phyloP scores from a whole-genome alignment of 2,797 vertebrate species.

The Dermochelys coriacea region DNA sequence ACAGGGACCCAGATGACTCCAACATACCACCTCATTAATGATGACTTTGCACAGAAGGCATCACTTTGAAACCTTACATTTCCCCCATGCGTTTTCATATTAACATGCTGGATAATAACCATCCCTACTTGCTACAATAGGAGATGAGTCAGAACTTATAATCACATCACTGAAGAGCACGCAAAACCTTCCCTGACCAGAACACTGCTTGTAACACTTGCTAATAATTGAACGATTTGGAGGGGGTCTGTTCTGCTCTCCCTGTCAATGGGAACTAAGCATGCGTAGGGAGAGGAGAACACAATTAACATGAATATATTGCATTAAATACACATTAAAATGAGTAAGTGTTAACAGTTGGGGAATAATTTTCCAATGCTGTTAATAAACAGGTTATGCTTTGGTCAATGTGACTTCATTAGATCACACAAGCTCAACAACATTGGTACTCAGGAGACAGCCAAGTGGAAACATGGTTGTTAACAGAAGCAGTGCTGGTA shows the following conservation, averaged over 20 bases:
- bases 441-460: neutral
- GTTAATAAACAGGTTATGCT: slow-evolving; percentile 46
- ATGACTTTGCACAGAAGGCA: slow-evolving; percentile 58
- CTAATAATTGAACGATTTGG: slow-evolving; percentile 48
- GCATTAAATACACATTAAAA: slow-evolving; percentile 39
- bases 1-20: slow-evolving; percentile 59
- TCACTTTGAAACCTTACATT: slow-evolving; percentile 51
- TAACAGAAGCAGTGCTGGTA: neutral
- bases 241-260: slow-evolving; percentile 29
- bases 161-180: slow-evolving; percentile 20
- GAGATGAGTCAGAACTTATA: slow-evolving; percentile 58
- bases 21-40: slow-evolving; percentile 64
- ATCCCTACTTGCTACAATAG: slow-evolving; percentile 51
- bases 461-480: neutral
- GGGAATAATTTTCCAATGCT: slow-evolving; percentile 44
- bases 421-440: neutral
- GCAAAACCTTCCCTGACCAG: slow-evolving; percentile 38
- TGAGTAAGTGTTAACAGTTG: slow-evolving; percentile 17
- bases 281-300: slow-evolving; percentile 13
- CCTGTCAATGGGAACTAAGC: slow-evolving; percentile 56
- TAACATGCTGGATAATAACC: slow-evolving; percentile 53
- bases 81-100: slow-evolving; percentile 63
- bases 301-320: slow-evolving; percentile 51
- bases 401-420: slow-evolving; percentile 7
- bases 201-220: slow-evolving; percentile 44